A percentile compares a stretch with the other conserved stretches of the same genome.
These are phyloP conservation scores for Temnothorax unifasciatus DNA, from an alignment of 2,888 invertebrate genomes.

Conservation along the genomic window DNA sequence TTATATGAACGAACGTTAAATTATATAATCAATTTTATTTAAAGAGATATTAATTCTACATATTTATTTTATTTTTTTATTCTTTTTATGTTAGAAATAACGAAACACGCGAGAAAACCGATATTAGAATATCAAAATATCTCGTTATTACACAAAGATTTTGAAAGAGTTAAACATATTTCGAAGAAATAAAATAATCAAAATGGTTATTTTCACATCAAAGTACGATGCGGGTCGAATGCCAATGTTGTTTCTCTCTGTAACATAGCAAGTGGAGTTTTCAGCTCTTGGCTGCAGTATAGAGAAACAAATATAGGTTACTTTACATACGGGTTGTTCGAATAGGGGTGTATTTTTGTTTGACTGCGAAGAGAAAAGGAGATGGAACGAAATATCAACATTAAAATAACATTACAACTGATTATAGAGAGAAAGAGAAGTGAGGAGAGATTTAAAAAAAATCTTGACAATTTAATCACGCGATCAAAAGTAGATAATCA, in stretches of 20 bases:
- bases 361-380: background rate
- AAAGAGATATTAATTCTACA: background rate
- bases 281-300: background rate
- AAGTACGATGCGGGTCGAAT: slow-evolving; percentile 27
- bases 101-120: background rate
- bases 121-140: slow-evolving; percentile 12
- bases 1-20: background rate
- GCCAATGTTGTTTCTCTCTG: slow-evolving; percentile 3
- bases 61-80: background rate
- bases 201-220: background rate
- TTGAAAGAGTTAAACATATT: background rate
- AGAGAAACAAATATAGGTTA: slow-evolving; percentile 1
- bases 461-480: background rate
- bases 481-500: slow-evolving; percentile 1
- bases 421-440: background rate
- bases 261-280: slow-evolving; percentile 2
- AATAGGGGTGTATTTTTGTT: slow-evolving; percentile 6
- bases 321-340: background rate
- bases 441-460: background rate
- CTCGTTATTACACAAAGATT: background rate
- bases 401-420: background rate
- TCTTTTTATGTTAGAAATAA: background rate
- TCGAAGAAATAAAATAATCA: slow-evolving; percentile 34
- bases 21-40: slow-evolving; percentile 10
- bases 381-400: background rate